These are phyloP conservation scores for Danaus chrysippus DNA, from an alignment of 2,888 invertebrate genomes.

Conservation along the genomic window DNA sequence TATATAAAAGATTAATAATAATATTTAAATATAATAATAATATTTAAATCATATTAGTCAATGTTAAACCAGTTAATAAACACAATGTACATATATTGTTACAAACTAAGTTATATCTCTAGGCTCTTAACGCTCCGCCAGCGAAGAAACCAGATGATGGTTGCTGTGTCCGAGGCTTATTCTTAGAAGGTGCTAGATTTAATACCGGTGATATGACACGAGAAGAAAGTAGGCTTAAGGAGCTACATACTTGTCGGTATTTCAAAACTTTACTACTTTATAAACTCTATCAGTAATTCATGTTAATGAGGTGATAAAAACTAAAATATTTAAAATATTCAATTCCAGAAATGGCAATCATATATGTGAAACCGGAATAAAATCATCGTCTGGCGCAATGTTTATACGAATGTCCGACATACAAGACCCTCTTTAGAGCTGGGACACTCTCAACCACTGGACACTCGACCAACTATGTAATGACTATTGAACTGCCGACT, in stretches of 20 bases:
- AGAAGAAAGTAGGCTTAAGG: conserved; percentile 82
- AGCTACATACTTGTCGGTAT: conserved; percentile 83
- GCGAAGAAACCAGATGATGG: conserved; percentile 76
- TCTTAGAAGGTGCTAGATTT: conserved; percentile 89
- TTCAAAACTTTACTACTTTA: neutral
- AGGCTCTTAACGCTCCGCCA: conserved; percentile 73
- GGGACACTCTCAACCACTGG: conserved; percentile 89
- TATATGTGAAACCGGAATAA: conserved; percentile 84
- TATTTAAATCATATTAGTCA: too few relatives aligned
- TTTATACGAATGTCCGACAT: conserved; percentile 85
- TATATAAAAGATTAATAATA: too few relatives aligned
- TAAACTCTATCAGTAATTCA: neutral
- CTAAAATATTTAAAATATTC: neutral
- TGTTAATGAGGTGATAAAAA: neutral
- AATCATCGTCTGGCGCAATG: conserved; percentile 70
- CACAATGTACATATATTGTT: neutral
- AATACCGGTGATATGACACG: conserved; percentile 73
- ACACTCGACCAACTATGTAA: conserved; percentile 91
- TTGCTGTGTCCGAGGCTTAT: conserved; percentile 83
- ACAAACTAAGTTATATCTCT: neutral
- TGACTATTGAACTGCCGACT: conserved; percentile 84
- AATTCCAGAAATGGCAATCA: conserved; percentile 81
- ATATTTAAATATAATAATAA: too few relatives aligned
- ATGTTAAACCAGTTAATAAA: too few relatives aligned
- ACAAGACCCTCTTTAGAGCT: conserved; percentile 87